phyloP scores from a whole-genome alignment of 2,888 invertebrate genomes.

The Mechanitis messenoides region DNA sequence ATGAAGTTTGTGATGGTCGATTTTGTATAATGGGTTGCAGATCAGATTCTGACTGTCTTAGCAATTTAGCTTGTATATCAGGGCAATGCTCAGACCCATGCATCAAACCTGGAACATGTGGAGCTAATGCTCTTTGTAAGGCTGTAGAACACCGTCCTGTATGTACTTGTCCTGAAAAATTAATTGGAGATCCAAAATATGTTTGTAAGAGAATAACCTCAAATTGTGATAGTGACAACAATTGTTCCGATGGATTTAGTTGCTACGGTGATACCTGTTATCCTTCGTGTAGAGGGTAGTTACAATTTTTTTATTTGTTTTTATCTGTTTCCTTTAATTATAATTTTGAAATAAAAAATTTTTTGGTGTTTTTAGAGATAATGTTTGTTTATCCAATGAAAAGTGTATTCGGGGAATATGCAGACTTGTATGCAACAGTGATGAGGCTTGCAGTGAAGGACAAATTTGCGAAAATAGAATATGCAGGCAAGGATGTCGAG shows the following conservation, averaged over 20 bases:
- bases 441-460: conserved; percentile 85
- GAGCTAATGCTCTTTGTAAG: conserved; percentile 86
- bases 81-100: conserved; percentile 89
- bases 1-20: conserved; percentile 90
- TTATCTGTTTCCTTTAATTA: neutral
- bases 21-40: conserved; percentile 89
- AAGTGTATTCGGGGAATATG: conserved; percentile 90
- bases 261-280: conserved; percentile 89
- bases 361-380: conserved; percentile 76
- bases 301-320: neutral
- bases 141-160: conserved; percentile 83
- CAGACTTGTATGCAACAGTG: conserved; percentile 90
- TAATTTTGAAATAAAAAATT: no score
- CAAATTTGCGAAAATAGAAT: conserved; percentile 92
- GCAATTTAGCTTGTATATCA: conserved; percentile 82
- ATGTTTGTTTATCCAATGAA: conserved; percentile 89
- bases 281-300: conserved; percentile 83
- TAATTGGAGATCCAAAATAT: conserved; percentile 84
- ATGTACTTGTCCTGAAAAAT: conserved; percentile 83
- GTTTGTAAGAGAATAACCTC: conserved; percentile 83
- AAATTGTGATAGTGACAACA: conserved; percentile 79
- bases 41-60: conserved; percentile 85
- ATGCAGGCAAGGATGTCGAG: conserved; percentile 91
- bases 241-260: conserved; percentile 82
- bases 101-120: conserved; percentile 85